Conservation (phyloP, 2,797 vertebrate genomes). For the Hafferia zeledoni region DNA sequence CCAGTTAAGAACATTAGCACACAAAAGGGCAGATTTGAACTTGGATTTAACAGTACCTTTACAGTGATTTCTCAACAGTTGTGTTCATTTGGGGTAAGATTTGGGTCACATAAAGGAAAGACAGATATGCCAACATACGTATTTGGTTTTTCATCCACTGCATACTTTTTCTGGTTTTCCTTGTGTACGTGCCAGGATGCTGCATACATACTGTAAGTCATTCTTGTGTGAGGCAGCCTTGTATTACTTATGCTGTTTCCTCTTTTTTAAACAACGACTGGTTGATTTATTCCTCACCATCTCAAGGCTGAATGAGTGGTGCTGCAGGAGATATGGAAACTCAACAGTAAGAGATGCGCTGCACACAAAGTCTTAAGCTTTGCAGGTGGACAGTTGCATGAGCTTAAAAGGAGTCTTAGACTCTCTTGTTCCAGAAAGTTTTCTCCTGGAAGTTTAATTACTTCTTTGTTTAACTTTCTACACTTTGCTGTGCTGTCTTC, state of each 20-base stretch:
- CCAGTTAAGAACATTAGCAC: not conserved
- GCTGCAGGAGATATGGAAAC: not conserved
- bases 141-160: not conserved
- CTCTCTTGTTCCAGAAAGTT: not conserved
- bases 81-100: not conserved
- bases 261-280: not conserved
- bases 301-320: not conserved
- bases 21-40: not conserved
- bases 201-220: not conserved
- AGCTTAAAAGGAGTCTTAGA: not conserved
- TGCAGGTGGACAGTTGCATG: not conserved
- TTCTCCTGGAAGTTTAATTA: not conserved
- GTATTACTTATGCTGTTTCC: not conserved
- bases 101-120: not conserved
- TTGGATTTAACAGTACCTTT: not conserved
- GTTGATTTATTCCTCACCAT: not conserved
- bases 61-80: not conserved
- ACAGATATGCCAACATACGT: accelerated
- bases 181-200: not conserved
- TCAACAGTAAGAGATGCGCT: not conserved
- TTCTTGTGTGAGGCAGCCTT: not conserved
- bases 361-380: not conserved
- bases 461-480: not conserved
- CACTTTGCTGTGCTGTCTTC: not conserved
- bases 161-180: not conserved